These are phyloP conservation scores for Stenichneumon culpator DNA, from an alignment of 2,888 invertebrate genomes.

Conservation along the genomic window DNA sequence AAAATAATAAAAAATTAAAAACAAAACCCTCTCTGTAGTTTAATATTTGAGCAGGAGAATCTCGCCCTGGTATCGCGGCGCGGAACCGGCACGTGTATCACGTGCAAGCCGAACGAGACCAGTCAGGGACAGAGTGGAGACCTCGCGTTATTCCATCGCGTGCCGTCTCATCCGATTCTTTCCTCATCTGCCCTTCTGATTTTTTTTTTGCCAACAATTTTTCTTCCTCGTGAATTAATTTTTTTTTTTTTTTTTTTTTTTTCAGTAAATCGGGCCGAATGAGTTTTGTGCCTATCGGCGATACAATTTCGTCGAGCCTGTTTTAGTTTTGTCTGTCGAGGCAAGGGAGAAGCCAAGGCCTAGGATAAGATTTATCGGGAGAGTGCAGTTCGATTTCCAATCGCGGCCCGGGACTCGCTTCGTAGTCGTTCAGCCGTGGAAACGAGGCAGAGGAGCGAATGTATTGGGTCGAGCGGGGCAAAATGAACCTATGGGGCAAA, in stretches of 20 bases:
- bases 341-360: not conserved
- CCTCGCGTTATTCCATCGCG: slow-evolving; percentile 26
- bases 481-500: no score
- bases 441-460: slow-evolving; percentile 1
- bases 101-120: not conserved
- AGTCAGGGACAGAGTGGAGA: slow-evolving; percentile 4
- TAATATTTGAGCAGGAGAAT: not conserved
- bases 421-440: not conserved
- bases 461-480: not conserved
- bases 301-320: not conserved
- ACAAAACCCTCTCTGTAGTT: not conserved
- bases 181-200: not conserved
- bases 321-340: not conserved
- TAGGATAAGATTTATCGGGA: slow-evolving; percentile 34
- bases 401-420: slow-evolving; percentile 11
- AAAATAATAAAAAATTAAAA: not conserved
- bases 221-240: slow-evolving; percentile 46
- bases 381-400: slow-evolving; percentile 50
- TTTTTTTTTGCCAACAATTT: slow-evolving; percentile 15
- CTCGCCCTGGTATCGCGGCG: not conserved
- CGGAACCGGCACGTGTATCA: not conserved
- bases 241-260: slow-evolving; percentile 54
- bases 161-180: slow-evolving; percentile 1
- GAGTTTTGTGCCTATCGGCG: slow-evolving; percentile 10
- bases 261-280: slow-evolving; percentile 1